These are phyloP conservation scores for Synanceia verrucosa DNA, from an alignment of 2,797 vertebrate species.

Conservation along the genomic window DNA sequence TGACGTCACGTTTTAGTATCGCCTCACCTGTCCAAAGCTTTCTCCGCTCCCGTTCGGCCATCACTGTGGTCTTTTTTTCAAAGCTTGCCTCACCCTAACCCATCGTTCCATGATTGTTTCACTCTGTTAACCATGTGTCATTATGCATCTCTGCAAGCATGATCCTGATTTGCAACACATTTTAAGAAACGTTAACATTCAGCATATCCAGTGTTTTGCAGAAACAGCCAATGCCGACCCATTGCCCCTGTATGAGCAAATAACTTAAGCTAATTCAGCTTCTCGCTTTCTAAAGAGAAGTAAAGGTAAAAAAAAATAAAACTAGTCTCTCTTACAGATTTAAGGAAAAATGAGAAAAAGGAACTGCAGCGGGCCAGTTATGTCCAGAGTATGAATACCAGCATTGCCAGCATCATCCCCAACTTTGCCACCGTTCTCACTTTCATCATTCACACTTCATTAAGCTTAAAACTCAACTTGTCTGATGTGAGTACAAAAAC, in stretches of 20 bases:
- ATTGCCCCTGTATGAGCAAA: too few relatives aligned
- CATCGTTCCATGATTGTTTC: too few relatives aligned
- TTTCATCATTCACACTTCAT: constrained; percentile 81
- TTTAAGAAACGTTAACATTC: too few relatives aligned
- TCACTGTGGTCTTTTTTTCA: neutral
- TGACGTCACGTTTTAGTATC: too few relatives aligned
- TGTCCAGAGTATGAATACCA: constrained; percentile 81
- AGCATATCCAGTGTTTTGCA: too few relatives aligned
- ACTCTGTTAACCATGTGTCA: too few relatives aligned
- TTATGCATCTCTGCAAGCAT: too few relatives aligned
- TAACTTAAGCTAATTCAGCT: too few relatives aligned
- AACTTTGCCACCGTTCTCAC: constrained; percentile 80
- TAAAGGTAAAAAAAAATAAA: neutral
- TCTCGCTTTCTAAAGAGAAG: neutral
- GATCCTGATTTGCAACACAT: too few relatives aligned
- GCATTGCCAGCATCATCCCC: constrained; percentile 74
- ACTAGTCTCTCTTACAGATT: constrained; percentile 60
- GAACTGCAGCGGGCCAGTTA: constrained; percentile 77
- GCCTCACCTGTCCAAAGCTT: too few relatives aligned
- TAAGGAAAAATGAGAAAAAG: constrained; percentile 79
- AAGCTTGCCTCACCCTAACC: neutral
- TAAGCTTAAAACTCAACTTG: constrained; percentile 67
- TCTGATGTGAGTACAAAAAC: constrained; percentile 61
- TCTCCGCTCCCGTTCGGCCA: too few relatives aligned
- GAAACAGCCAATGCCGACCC: too few relatives aligned